Conservation (phyloP, 2,113 vertebrate genomes). For the Mixornis gularis region DNA sequence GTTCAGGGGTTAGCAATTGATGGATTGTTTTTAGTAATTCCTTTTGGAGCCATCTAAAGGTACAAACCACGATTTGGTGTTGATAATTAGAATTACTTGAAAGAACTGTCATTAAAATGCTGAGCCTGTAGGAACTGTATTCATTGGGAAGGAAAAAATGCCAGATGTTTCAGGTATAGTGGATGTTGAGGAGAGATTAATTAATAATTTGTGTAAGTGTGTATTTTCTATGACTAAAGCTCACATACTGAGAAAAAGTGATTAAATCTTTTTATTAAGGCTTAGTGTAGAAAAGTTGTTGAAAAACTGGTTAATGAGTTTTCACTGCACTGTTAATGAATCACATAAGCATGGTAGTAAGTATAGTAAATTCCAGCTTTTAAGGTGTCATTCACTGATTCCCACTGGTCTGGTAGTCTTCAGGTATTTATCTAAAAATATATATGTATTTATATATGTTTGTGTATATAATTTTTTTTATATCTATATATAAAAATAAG, state of each 20-base stretch:
- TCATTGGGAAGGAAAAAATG: constrained; percentile 32
- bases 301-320: neutral
- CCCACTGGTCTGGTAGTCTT: neutral
- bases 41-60: neutral
- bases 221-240: neutral
- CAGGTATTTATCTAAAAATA: neutral
- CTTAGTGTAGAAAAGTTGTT: neutral
- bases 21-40: neutral
- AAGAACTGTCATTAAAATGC: constrained; percentile 35
- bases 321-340: neutral
- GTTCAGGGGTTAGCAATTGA: neutral
- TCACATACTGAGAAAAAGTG: neutral
- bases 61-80: neutral
- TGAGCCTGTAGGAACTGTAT: neutral
- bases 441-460: neutral
- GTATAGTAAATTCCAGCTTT: neutral
- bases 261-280: neutral
- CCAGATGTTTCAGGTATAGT: constrained; percentile 51
- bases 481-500: neutral
- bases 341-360: neutral
- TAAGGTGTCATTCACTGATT: neutral
- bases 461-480: neutral
- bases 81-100: constrained; percentile 18
- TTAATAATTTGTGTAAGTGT: constrained; percentile 43
- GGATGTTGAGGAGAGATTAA: constrained; percentile 24